Evolutionary conservation across 2,888 invertebrate species (phyloP), one percentile per base, ranked within the genome.

Genomic region (Fragum whitleyi): DNA sequence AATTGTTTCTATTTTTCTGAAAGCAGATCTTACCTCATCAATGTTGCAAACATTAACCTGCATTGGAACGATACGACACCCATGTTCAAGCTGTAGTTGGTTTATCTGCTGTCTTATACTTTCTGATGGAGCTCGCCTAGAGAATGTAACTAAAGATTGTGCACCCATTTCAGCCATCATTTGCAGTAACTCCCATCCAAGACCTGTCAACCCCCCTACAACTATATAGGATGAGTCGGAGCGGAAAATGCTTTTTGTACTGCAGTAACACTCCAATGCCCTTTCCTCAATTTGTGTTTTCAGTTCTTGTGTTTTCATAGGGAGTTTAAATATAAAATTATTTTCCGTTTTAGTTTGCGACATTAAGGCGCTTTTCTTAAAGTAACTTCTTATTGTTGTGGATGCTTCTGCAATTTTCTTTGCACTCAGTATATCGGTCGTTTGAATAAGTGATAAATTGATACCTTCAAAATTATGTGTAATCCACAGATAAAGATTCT

Each of bases 171-270:
- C 73, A 2, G 86, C 86, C 42, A 91, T 74, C 28, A 84, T 77
- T 14, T 81, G 74, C 1, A 89, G 79, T 36, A 87, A 72, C n/a
- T 87, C 86, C 90, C 90, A 90, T 5, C 91, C 91, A 1, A 91
- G 79, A 3, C 91, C 91, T 6, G 88, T 90, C 14, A 88, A 79
- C 2, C 91, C 90, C 16, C 91, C 91, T 9, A 90, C 86, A 19
- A 90, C 84, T 14, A 91, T 62, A 62, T 91, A 91, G 19, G 79
- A 74, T 23, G 83, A 79, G 23, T 87, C 69, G 29, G 74, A 61
- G 21, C 87, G 61, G 51, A 90, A 85, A 0, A 89, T 53, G 1
- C 32, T 39, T 19, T 26, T 53, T 23, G 23, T 1, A 11, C 36
- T 42, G 21, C 65, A 39, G 14, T 23, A 65, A 23, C 65, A 62